Evolutionary conservation across 1,140 invertebrate species (phyloP).

Genomic region (Conopomorpha cramerella): DNA sequence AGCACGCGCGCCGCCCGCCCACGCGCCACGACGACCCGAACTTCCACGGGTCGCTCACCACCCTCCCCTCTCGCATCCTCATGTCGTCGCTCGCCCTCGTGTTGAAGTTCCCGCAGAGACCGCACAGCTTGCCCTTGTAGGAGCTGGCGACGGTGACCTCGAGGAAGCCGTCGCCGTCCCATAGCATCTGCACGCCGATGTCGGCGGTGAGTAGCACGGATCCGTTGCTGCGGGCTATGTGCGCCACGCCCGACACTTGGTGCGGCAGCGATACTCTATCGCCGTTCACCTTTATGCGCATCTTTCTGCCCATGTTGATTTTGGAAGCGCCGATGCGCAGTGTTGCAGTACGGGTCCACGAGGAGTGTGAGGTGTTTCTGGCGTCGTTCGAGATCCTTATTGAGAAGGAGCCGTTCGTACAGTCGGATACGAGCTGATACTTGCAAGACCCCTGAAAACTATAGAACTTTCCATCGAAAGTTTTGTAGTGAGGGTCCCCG

Average conservation of each 20-base stretch:
- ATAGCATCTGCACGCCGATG: conserved; percentile 80
- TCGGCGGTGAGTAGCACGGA: conserved; percentile 68
- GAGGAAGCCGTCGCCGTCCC: conserved; percentile 91
- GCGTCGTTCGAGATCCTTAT: conserved; percentile 89
- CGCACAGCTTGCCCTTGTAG: conserved; percentile 81
- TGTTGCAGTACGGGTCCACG: conserved; percentile 87
- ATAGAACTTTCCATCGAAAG: conserved; percentile 90
- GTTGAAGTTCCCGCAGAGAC: conserved; percentile 94
- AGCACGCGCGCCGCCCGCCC: conserved; percentile 75
- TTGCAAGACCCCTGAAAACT: conserved; percentile 92
- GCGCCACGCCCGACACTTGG: conserved; percentile 47
- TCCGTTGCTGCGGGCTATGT: conserved; percentile 65
- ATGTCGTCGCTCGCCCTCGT: conserved; percentile 75
- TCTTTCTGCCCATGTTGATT: conserved; percentile 86
- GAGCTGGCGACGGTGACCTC: conserved; percentile 84
- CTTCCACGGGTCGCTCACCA: conserved; percentile 66
- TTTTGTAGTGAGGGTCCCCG: conserved; percentile 91
- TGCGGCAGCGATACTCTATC: conserved; percentile 73
- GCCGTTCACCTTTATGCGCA: conserved; percentile 85
- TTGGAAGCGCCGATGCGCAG: conserved; percentile 74
- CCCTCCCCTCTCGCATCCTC: conserved; percentile 68
- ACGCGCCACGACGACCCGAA: conserved; percentile 88
- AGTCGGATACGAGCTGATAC: conserved; percentile 85
- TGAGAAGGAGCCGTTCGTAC: conserved; percentile 76
- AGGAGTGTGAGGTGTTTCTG: conserved; percentile 74